Evolutionary conservation across 1,140 invertebrate genomes (phyloP), one percentile per base, ranked within the genome.

Genomic region (Idris sp.): DNA sequence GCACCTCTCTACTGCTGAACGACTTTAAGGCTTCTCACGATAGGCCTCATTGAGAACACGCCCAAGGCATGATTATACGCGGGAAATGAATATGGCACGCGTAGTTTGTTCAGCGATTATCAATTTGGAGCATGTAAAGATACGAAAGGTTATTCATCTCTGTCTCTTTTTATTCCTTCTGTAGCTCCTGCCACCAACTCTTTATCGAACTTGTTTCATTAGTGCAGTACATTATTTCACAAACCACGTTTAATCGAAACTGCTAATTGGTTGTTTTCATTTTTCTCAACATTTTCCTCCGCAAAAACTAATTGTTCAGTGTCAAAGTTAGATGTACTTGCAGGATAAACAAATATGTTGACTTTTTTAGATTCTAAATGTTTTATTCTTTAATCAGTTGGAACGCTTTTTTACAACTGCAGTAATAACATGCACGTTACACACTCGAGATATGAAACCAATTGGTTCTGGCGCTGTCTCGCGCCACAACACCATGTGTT

Each of bases 401-500:
- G 35, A 25, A 33, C 62, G 41, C 4, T 56, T 67, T n/a, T 67
- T 67, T 67, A 67, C 25, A 49, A 53, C 51, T 30, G 26, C 26
- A 54, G 43, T 49, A 67, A 67, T 48, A 65, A 53, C 51, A 46
- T 49, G 44, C 65, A 69, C 30, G 53, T 68, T 51, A 69, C 38
- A 58, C 64, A 46, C 36, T 38, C 54, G 16, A 53, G 54, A 69
- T 69, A 61, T 49, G 69, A 68, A 74, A 78, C 72, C 78, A 79
- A 81, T 81, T 61, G 72, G 64, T 53, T 74, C 59, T 65, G 62
- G 56, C 43, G 61, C 38, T 35, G 64, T 58, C 64, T 56, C 48
- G 68, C 43, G 35, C 56, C 64, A 53, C 48, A 67, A 74, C 76
- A 76, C 81, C 84, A 86, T 86, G 82, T 86, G 84, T 83, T 82